These are phyloP conservation scores for Choristoneura rosaceana DNA, from an alignment of 2,888 invertebrate species.

Conservation along the genomic window DNA sequence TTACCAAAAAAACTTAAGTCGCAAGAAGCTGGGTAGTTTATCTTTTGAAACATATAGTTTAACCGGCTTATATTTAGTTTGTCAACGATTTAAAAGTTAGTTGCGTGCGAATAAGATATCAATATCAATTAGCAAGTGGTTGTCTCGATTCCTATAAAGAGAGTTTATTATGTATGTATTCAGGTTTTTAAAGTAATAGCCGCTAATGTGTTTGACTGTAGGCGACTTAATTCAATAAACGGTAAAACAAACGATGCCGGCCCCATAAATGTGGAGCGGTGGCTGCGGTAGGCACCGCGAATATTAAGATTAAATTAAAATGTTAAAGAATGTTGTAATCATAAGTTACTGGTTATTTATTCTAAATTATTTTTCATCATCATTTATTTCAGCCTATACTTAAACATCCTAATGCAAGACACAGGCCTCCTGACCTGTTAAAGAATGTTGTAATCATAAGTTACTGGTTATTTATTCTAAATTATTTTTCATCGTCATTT, in stretches of 20 bases:
- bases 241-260: conserved; percentile 21
- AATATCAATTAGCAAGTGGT: background rate
- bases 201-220: conserved; percentile 25
- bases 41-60: too few relatives aligned
- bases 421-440: too few relatives aligned
- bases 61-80: background rate
- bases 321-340: background rate
- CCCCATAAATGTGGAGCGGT: conserved; percentile 19
- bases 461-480: too few relatives aligned
- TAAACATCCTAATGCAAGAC: too few relatives aligned
- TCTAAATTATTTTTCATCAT: too few relatives aligned
- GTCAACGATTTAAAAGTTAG: background rate
- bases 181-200: conserved; percentile 2
- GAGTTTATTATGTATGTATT: background rate
- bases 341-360: too few relatives aligned
- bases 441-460: too few relatives aligned
- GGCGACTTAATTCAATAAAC: conserved; percentile 29
- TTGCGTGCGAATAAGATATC: background rate
- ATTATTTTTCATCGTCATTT: too few relatives aligned
- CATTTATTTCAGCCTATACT: too few relatives aligned
- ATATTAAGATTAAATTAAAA: conserved; percentile 33
- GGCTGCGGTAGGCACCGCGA: conserved; percentile 30
- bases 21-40: too few relatives aligned
- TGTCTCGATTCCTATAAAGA: background rate
- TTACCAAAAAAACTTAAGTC: too few relatives aligned